A percentile compares a stretch with the other conserved stretches of the same genome.
phyloP scores from a whole-genome alignment of 2,113 vertebrate species.

The Hippoglossus stenolepis region DNA sequence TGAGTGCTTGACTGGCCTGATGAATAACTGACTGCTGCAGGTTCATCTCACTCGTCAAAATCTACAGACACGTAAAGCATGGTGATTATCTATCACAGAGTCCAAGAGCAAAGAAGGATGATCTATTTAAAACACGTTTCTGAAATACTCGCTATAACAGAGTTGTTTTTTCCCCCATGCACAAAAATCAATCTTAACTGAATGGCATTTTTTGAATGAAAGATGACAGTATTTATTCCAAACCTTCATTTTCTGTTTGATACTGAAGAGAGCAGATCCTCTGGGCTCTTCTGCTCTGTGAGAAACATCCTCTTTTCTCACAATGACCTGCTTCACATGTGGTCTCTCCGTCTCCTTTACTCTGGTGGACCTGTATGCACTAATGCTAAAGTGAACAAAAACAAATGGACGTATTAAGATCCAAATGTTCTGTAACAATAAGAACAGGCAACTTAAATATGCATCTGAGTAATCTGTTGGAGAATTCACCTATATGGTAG shows the following conservation, averaged over 20 bases:
- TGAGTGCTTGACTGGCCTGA: slow-evolving; percentile 97
- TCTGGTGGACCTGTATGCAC: slow-evolving; percentile 93
- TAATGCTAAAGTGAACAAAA: slow-evolving; percentile 79
- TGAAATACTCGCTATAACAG: background rate
- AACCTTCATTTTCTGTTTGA: slow-evolving; percentile 96
- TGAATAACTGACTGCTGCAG: slow-evolving; percentile 96
- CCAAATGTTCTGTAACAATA: background rate
- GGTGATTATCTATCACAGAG: background rate
- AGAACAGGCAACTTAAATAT: background rate
- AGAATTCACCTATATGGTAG: slow-evolving; percentile 90
- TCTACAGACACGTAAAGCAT: slow-evolving; percentile 46
- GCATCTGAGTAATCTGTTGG: too few species aligned
- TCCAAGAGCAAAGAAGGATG: background rate
- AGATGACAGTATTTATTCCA: background rate
- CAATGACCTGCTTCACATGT: slow-evolving; percentile 89
- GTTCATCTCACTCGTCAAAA: slow-evolving; percentile 89
- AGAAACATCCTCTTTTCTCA: slow-evolving; percentile 90
- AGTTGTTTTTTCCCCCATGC: background rate
- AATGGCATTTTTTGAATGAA: background rate
- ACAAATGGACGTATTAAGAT: background rate
- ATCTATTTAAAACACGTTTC: background rate
- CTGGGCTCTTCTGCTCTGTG: slow-evolving; percentile 81
- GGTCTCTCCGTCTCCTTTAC: slow-evolving; percentile 90
- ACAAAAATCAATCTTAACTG: background rate
- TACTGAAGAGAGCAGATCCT: slow-evolving; percentile 79